Conservation (phyloP, 1,140 invertebrate species). For the Lasaia peninsularis region DNA sequence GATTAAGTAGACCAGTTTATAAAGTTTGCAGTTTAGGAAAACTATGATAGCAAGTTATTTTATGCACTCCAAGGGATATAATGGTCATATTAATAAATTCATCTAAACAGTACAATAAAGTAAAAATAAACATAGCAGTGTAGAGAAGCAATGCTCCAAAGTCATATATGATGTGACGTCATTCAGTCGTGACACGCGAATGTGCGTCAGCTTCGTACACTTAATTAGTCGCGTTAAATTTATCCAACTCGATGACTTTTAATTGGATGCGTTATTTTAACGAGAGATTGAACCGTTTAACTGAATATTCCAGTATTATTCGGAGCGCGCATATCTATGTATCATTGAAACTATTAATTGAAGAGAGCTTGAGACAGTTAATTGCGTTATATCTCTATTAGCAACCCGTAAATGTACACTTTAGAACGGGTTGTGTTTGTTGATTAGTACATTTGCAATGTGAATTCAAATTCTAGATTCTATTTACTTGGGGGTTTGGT, state of each 20-base stretch:
- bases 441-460: slow-evolving; percentile 7
- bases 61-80: too few relatives aligned
- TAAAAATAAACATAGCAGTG: too few relatives aligned
- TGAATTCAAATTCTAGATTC: not conserved
- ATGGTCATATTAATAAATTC: too few relatives aligned
- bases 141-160: too few relatives aligned
- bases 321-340: slow-evolving; percentile 8
- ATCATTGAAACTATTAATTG: slow-evolving; percentile 10
- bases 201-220: slow-evolving; percentile 35
- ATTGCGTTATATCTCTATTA: slow-evolving; percentile 11
- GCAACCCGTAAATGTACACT: slow-evolving; percentile 9
- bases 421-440: slow-evolving; percentile 10
- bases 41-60: too few relatives aligned
- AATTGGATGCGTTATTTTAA: slow-evolving; percentile 35
- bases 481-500: not conserved
- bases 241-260: slow-evolving; percentile 31
- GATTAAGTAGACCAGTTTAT: not conserved
- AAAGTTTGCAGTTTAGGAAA: not conserved
- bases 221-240: slow-evolving; percentile 51
- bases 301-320: slow-evolving; percentile 6
- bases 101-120: too few relatives aligned
- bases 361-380: slow-evolving; percentile 12
- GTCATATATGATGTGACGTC: slow-evolving; percentile 32
- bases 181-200: slow-evolving; percentile 44
- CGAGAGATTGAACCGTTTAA: slow-evolving; percentile 26